phyloP scores from a whole-genome alignment of 53 echinoderm and acorn worm genomes.

The Apostichopus leukothele region DNA sequence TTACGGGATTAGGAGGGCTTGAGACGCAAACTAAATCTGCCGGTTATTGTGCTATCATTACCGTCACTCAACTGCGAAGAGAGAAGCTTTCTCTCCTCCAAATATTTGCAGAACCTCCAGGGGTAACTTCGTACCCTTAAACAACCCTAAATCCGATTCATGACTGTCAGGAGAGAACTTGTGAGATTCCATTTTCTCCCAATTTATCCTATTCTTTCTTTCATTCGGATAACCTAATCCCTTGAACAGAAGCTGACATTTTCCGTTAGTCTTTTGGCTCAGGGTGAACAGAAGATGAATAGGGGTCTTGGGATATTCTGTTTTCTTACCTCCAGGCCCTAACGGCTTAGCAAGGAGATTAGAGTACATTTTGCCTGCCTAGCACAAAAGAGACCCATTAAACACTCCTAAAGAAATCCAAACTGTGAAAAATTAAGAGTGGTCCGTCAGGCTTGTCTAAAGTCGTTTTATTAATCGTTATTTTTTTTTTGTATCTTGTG shows the following conservation, averaged over 20 bases:
- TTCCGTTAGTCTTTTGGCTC: conserved; percentile 29
- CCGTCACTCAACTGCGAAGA: conserved; percentile 43
- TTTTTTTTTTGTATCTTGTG: too few relatives aligned
- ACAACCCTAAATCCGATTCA: conserved; percentile 41
- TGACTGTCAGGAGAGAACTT: conserved; percentile 34
- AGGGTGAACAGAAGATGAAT: conserved; percentile 5
- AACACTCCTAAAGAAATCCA: conserved; percentile 29
- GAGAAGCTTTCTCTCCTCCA: conserved; percentile 21
- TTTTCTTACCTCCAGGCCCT: conserved; percentile 39
- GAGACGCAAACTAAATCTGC: conserved; percentile 14
- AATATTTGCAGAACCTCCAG: conserved; percentile 45
- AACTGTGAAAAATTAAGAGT: conserved; percentile 39
- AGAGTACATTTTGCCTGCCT: conserved; percentile 38
- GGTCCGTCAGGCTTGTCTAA: not conserved
- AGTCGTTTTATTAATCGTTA: not conserved
- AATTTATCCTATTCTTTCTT: not conserved
- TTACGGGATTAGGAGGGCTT: conserved; percentile 35
- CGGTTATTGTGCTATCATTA: conserved; percentile 40
- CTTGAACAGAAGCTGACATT: conserved; percentile 42
- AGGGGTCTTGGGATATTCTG: conserved; percentile 26
- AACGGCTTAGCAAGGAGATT: conserved; percentile 46
- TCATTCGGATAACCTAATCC: conserved; percentile 20
- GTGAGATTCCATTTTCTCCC: conserved; percentile 12
- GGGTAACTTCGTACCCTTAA: conserved; percentile 41
- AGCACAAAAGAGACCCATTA: conserved; percentile 42